These are phyloP conservation scores for Neogobius melanostomus DNA, from an alignment of 2,113 vertebrate species.

Conservation along the genomic window DNA sequence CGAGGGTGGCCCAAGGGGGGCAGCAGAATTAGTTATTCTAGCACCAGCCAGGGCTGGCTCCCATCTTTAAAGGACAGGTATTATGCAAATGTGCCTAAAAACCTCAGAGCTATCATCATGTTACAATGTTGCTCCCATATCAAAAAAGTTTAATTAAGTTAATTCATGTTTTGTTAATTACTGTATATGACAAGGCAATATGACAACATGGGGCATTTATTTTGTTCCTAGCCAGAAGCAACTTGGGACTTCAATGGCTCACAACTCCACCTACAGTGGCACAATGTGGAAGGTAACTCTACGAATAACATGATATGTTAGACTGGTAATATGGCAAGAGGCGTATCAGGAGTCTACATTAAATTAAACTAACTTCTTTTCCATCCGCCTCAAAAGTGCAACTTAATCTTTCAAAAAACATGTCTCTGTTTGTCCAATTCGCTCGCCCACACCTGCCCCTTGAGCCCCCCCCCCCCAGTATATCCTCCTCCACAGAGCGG, in stretches of 20 bases:
- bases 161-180: too few relatives aligned
- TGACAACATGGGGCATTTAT: not conserved
- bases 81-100: too few relatives aligned
- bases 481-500: slow-evolving; percentile 40
- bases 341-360: not conserved
- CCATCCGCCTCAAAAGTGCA: slow-evolving; percentile 39
- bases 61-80: too few relatives aligned
- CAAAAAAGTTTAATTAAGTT: too few relatives aligned
- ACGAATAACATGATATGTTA: not conserved
- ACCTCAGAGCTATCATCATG: too few relatives aligned
- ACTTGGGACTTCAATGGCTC: not conserved
- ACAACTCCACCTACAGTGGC: not conserved
- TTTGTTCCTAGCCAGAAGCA: too few relatives aligned
- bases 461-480: slow-evolving; percentile 21
- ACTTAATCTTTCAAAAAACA: slow-evolving; percentile 53
- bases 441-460: not conserved
- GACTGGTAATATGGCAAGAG: too few relatives aligned
- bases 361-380: slow-evolving; percentile 7
- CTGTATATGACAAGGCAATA: not conserved
- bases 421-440: slow-evolving; percentile 42
- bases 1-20: too few relatives aligned
- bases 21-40: too few relatives aligned
- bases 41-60: too few relatives aligned
- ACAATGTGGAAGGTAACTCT: not conserved
- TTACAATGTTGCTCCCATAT: too few relatives aligned